phyloP scores from a whole-genome alignment of 2,888 invertebrate species.

The Mythimna ferrago region DNA sequence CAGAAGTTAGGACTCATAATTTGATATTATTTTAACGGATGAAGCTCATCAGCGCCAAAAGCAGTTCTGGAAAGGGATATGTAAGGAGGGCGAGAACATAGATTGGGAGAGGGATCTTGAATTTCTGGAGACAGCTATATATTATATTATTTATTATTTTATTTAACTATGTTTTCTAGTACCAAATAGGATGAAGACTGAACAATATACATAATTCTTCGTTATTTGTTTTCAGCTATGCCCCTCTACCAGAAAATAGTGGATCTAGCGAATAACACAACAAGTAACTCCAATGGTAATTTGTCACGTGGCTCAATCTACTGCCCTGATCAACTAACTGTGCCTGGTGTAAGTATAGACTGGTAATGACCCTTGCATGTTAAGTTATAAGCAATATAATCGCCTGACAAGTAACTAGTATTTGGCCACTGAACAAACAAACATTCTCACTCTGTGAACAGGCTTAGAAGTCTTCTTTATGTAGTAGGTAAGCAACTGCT shows the following conservation, averaged over 20 bases:
- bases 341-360: constrained; percentile 79
- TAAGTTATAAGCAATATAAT: neutral
- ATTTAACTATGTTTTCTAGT: too few species aligned
- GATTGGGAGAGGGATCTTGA: too few species aligned
- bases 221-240: constrained; percentile 85
- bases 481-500: too few species aligned
- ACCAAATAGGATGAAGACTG: neutral
- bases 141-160: too few species aligned
- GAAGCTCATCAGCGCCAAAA: too few species aligned
- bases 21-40: too few species aligned
- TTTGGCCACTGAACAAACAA: neutral
- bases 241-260: constrained; percentile 95
- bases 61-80: too few species aligned
- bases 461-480: too few species aligned
- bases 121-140: too few species aligned
- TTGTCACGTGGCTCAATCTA: constrained; percentile 83
- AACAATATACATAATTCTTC: neutral
- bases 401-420: neutral
- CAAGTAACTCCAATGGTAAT: constrained; percentile 78
- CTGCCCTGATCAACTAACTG: constrained; percentile 85
- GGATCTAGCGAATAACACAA: constrained; percentile 92
- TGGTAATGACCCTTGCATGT: neutral
- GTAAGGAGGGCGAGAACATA: too few species aligned
- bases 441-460: neutral
- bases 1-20: too few species aligned